A percentile compares a stretch with the other conserved stretches of the same genome.
Evolutionary conservation across 53 echinoderm and acorn worm genomes (phyloP).

Genomic region (Glandiceps talaboti): DNA sequence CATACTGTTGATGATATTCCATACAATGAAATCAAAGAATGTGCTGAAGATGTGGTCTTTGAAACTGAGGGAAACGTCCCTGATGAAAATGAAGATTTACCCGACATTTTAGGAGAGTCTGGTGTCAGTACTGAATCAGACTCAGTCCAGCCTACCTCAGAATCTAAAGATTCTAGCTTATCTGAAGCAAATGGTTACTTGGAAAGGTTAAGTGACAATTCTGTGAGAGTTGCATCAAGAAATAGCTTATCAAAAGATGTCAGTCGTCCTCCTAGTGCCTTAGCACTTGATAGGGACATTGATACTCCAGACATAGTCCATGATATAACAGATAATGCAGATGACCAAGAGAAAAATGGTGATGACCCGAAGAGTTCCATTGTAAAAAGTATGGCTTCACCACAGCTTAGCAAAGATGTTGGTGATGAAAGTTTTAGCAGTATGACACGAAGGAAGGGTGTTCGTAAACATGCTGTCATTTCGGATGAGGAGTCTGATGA

Average conservation of each 20-base stretch:
- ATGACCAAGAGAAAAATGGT: neutral
- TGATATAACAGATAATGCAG: neutral
- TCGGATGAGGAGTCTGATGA: neutral
- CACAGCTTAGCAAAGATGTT: no score
- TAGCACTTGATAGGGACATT: no score
- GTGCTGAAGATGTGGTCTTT: no score
- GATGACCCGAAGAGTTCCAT: neutral
- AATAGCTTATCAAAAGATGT: no score
- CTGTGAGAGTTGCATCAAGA: no score
- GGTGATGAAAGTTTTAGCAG: neutral
- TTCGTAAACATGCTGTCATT: neutral
- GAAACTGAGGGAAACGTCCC: no score
- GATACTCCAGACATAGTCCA: no score
- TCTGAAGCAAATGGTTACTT: no score
- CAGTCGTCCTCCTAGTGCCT: no score
- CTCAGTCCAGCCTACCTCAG: no score
- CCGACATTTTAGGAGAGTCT: neutral
- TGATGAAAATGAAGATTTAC: neutral
- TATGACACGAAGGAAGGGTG: neutral
- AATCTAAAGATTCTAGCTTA: neutral
- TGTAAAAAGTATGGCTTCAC: neutral
- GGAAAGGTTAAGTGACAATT: no score
- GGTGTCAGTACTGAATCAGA: no score
- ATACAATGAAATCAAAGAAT: neutral
- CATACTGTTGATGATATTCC: neutral